Evolutionary conservation across 2,113 vertebrate genomes (phyloP), one percentile per base, ranked within the genome.

Genomic region (Platycercus adscitus): DNA sequence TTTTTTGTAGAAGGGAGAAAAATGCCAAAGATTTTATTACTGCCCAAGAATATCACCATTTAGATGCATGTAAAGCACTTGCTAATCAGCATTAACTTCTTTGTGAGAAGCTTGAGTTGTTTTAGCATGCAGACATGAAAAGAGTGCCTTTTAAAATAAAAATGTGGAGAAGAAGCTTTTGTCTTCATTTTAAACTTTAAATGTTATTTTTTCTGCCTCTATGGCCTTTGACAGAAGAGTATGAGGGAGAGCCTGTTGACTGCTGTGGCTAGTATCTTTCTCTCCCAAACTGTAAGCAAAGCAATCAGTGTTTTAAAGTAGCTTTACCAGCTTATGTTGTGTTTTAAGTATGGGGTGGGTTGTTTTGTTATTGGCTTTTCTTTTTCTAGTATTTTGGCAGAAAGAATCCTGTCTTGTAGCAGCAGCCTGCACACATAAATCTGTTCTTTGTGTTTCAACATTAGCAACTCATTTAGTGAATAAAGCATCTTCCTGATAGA

Each of bases 371-470:
- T 21, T 10, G 8, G 13, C 14, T 18, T 58, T 28, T 47, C 31
- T 58, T 14, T 9, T 86, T 81, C 33, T 49, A 24, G 11, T 28
- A 5, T 81, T 87, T 84, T 70, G 65, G 53, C 73, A 81, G 60
- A 33, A 31, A 77, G 31, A 81, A 73, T 75, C 33, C 77, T 84
- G 60, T 81, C 50, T 55, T 58, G 17, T 39, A 56, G 60, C 61
- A 78, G 60, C 78, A 94, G 37, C 18, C 16, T 81, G 28, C 43
- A 15, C 78, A 73, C 35, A 81, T 81, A 65, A 72, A 65, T 68
- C 23, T 1, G 0, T 94, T 91, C 15, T 83, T 77, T 41, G 6
- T 0, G 0, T 70, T 89, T 89, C n/a, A 39, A 39, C 8, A 11
- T 69, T 61, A 83, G 41, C 21, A 24, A 13, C 52, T 91, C 6